Evolutionary conservation across 2,888 invertebrate genomes (phyloP).

Genomic region (Ecdyonurus torrentis): DNA sequence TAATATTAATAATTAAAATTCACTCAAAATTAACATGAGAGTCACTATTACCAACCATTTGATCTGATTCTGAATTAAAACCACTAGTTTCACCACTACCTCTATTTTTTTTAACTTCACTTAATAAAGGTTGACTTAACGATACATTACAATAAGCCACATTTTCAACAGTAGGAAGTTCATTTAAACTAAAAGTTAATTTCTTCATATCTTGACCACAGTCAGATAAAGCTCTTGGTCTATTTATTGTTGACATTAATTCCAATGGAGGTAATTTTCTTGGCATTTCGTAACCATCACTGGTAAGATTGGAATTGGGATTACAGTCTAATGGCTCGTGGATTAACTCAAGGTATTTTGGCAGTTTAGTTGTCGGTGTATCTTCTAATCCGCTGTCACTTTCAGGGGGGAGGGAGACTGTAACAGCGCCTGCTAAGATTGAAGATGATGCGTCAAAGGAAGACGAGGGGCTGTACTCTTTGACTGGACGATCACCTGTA

Average conservation of each 20-base stretch:
- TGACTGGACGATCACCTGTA: neutral
- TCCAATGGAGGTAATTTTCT: constrained; percentile 22
- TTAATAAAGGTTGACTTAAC: neutral
- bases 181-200: neutral
- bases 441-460: neutral
- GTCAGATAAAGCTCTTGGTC: neutral
- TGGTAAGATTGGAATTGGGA: constrained; percentile 24
- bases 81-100: too few species aligned
- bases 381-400: neutral
- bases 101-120: too few species aligned
- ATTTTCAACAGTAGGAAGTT: neutral
- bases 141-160: neutral
- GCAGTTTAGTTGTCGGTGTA: constrained; percentile 23
- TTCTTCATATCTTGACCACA: neutral
- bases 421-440: neutral
- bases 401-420: neutral
- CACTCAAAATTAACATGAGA: too few species aligned
- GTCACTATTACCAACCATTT: too few species aligned
- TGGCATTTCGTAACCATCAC: constrained; percentile 48
- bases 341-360: constrained; percentile 49
- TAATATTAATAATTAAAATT: too few species aligned
- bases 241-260: neutral
- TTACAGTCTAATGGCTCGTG: constrained; percentile 35
- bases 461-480: neutral
- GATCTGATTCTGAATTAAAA: too few species aligned